Conservation (phyloP, 2,113 vertebrate species). For the Pangasianodon hypophthalmus region DNA sequence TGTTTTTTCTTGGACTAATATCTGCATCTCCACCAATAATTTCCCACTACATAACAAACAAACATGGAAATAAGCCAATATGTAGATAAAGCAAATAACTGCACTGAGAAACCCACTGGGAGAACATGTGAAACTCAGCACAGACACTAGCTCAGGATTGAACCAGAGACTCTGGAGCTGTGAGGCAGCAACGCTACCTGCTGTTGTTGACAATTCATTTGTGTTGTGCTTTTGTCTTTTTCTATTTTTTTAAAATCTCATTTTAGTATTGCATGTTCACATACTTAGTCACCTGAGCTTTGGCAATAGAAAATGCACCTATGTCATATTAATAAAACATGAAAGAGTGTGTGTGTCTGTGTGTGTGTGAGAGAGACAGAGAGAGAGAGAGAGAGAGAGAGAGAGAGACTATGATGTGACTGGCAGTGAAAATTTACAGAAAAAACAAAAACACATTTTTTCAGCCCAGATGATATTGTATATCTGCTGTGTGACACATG, state of each 20-base stretch:
- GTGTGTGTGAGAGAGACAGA: constrained; percentile 1
- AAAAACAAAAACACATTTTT: not conserved
- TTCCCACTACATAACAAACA: too few species aligned
- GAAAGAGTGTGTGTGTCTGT: not conserved
- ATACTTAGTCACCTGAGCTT: not conserved
- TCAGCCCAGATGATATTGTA: not conserved
- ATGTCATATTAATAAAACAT: not conserved
- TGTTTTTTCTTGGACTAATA: not conserved
- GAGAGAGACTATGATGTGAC: not conserved
- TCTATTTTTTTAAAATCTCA: not conserved
- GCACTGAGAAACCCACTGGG: not conserved
- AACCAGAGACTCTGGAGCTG: not conserved
- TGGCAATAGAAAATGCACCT: too few species aligned
- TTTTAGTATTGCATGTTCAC: not conserved
- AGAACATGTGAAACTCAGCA: not conserved
- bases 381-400: not conserved
- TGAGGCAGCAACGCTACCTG: not conserved
- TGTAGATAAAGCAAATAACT: not conserved
- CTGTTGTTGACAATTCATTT: not conserved
- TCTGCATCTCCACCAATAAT: not conserved
- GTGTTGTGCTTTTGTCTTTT: not conserved
- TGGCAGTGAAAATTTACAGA: not conserved
- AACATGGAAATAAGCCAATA: not conserved
- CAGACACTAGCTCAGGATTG: not conserved
- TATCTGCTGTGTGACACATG: constrained; percentile 16